Evolutionary conservation across 2,797 vertebrate genomes (phyloP).

Genomic region (Lagocephalus sceleratus): DNA sequence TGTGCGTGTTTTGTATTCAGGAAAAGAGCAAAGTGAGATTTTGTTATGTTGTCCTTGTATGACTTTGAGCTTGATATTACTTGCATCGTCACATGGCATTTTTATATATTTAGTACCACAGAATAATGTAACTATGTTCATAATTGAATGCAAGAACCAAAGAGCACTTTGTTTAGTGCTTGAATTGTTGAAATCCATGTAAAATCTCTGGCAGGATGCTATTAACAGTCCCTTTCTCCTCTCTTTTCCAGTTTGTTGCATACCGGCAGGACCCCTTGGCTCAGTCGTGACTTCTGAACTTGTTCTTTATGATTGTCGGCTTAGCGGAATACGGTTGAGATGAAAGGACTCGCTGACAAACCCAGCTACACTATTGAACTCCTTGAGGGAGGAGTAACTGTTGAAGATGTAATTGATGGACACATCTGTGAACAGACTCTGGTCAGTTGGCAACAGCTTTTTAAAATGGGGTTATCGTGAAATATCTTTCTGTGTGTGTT

Average conservation of each 20-base stretch:
- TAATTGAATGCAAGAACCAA: no score
- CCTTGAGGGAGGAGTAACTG: slow-evolving; percentile 89
- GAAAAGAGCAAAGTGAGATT: no score
- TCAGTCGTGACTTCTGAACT: slow-evolving; percentile 86
- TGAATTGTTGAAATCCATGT: no score
- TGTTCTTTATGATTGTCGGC: slow-evolving; percentile 98
- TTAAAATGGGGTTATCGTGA: not conserved
- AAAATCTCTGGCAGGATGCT: not conserved
- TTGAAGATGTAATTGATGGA: slow-evolving; percentile 91
- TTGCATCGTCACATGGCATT: no score
- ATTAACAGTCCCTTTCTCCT: not conserved
- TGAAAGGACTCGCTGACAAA: slow-evolving; percentile 98
- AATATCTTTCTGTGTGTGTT: no score
- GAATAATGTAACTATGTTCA: no score
- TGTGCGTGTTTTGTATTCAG: no score
- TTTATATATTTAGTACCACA: no score
- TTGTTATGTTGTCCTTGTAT: no score
- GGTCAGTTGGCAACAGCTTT: slow-evolving; percentile 72
- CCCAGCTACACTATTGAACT: slow-evolving; percentile 93
- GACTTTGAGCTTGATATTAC: no score
- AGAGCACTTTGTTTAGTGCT: no score
- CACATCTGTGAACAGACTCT: slow-evolving; percentile 93
- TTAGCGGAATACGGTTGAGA: slow-evolving; percentile 99
- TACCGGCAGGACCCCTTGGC: slow-evolving; percentile 96
- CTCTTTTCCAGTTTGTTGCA: slow-evolving; percentile 92